Evolutionary conservation across 2,888 invertebrate species (phyloP), one percentile per base, ranked within the genome.

Genomic region (Drosophila birchii): DNA sequence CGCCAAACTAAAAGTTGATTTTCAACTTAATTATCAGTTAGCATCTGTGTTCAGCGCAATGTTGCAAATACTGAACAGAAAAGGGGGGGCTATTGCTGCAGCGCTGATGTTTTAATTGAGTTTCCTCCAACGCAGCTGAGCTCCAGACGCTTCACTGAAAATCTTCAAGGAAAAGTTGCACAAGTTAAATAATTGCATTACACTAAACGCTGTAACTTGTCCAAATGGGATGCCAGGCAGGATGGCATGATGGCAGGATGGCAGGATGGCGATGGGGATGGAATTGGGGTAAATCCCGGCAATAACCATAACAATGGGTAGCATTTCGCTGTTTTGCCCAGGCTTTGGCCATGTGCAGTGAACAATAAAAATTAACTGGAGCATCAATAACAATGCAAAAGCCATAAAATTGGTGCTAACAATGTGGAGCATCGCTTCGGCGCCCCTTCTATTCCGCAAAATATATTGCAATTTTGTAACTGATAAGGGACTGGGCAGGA

Each of bases 101-200:
- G 44, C 75, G 72, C 74, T 81, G 86, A 88, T 86, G 86, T 86
- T 86, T 86, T 86, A 86, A 86, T 86, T 86, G 86, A 86, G 84
- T 88, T 86, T 86, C 78, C 83, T 81, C 66, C 78, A 66, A 66
- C 72, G 82, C 84, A 84, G 87, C 87, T 87, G 83, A 70, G 82
- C 66, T 74, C 62, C 38, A 62, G 57, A 41, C 59, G 41, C 41
- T 23, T 49, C 62, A 14, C 20, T 49, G 39, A 56, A 38, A 34
- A 32, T 64, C 73, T 55, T 57, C 74, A 32, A 56, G 66, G 59
- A 75, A 53, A 73, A 74, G 75, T 74, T 64, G 72, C 80, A 71
- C 76, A 87, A 85, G 60, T 82, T 85, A 85, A 85, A 82, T 85
- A 87, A 85, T 87, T 85, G 86, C 86, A 87, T 85, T 85, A 87